A percentile compares a stretch with the other conserved stretches of the same genome.
phyloP scores from a whole-genome alignment of 2,888 invertebrate genomes.

The Macrosoma leucophasiata region DNA sequence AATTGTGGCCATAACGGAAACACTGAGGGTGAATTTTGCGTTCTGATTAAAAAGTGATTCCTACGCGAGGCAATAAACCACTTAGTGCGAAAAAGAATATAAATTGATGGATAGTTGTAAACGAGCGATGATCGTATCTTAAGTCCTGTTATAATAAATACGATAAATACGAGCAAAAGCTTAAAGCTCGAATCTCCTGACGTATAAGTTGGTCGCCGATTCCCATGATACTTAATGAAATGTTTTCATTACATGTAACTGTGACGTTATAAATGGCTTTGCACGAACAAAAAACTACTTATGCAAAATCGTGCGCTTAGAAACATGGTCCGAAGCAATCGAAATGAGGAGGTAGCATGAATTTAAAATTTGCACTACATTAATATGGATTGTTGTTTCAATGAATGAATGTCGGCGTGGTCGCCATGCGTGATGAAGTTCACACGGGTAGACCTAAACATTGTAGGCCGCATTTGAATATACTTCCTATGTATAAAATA shows the following conservation, averaged over 20 bases:
- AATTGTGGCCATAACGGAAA: slow-evolving; percentile 8
- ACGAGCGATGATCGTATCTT: too few species aligned
- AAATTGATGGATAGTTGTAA: too few species aligned
- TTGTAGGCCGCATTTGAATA: slow-evolving; percentile 72
- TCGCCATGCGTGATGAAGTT: slow-evolving; percentile 72
- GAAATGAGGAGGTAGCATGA: slow-evolving; percentile 66
- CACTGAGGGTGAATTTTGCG: too few species aligned
- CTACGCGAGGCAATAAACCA: too few species aligned
- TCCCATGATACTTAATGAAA: slow-evolving; percentile 50
- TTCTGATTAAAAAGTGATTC: too few species aligned
- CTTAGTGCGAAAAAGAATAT: too few species aligned
- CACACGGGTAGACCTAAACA: slow-evolving; percentile 71
- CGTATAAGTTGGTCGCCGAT: slow-evolving; percentile 14
- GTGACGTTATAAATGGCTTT: slow-evolving; percentile 63
- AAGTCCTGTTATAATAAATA: too few species aligned
- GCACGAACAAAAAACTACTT: slow-evolving; percentile 65
- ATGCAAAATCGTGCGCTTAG: slow-evolving; percentile 71
- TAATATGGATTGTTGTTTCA: slow-evolving; percentile 74
- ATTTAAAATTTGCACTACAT: slow-evolving; percentile 75
- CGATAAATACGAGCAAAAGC: too few species aligned
- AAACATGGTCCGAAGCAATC: slow-evolving; percentile 60
- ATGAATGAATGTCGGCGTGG: slow-evolving; percentile 72
- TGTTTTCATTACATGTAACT: slow-evolving; percentile 46
- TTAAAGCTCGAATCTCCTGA: slow-evolving; percentile 1
- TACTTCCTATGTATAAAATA: slow-evolving; percentile 73